Conservation (phyloP, 2,113 vertebrate genomes). For the Polypterus senegalus region DNA sequence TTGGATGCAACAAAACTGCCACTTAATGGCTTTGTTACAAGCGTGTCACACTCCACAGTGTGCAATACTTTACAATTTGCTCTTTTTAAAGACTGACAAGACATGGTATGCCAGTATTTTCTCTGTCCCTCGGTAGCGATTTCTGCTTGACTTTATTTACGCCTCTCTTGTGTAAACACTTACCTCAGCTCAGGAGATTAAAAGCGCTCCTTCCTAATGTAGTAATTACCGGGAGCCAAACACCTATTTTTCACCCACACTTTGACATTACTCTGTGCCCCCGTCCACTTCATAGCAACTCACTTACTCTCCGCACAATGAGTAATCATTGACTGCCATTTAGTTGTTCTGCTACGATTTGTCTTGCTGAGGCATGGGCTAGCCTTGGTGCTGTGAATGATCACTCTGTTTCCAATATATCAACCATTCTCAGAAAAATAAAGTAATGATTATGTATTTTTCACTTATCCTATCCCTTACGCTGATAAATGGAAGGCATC, state of each 20-base stretch:
- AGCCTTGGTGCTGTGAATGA: conserved; percentile 79
- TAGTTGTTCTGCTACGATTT: conserved; percentile 79
- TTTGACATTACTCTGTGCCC: conserved; percentile 83
- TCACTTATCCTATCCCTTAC: conserved; percentile 27
- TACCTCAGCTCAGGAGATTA: conserved; percentile 53
- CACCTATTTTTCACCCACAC: conserved; percentile 75
- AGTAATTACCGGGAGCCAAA: conserved; percentile 67
- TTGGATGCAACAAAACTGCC: too few relatives aligned
- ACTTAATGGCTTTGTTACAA: too few relatives aligned
- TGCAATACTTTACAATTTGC: conserved; percentile 36
- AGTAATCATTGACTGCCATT: conserved; percentile 93
- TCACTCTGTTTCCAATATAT: conserved; percentile 84
- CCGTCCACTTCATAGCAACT: conserved; percentile 83
- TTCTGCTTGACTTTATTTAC: conserved; percentile 35
- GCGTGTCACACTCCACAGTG: too few relatives aligned
- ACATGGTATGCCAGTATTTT: conserved; percentile 17
- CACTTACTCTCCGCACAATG: conserved; percentile 87
- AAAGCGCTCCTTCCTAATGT: conserved; percentile 60
- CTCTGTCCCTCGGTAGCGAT: conserved; percentile 39
- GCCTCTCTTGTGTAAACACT: conserved; percentile 46
- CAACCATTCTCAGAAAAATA: conserved; percentile 71
- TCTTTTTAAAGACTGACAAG: conserved; percentile 28
- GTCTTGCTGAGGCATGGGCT: conserved; percentile 83
- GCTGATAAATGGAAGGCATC: conserved; percentile 49
- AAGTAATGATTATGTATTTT: conserved; percentile 34